Evolutionary conservation across 1,140 invertebrate genomes (phyloP), one percentile per base, ranked within the genome.

Genomic region (Drosophila biarmipes): DNA sequence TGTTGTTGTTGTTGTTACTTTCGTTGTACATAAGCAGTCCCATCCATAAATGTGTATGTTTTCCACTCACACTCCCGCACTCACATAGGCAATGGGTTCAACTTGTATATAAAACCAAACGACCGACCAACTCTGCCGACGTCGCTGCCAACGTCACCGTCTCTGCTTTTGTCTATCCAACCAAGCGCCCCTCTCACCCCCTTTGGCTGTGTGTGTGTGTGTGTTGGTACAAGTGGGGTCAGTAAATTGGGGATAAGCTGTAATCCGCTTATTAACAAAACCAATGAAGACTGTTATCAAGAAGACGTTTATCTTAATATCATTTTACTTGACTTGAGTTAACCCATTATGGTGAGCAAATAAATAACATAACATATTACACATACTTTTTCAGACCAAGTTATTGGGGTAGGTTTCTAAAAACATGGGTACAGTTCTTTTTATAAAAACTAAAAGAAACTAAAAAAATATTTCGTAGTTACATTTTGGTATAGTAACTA

Each of bases 151-250:
- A 63, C 69, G 73, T 68, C 63, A 66, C 73, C 82, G 84, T 75
- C 72, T 82, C 84, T 89, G 82, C 82, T 79, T 87, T 86, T 86
- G 82, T 81, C 82, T 86, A 86, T 89, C 84, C 82, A 86, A 86
- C 78, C 82, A 76, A 78, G 73, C 68, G 62, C 55, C 64, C 56
- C 55, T 46, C 38, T 46, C 27, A 42, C 54, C 34, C n/a, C 61
- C 15, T 51, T 35, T 66, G 27, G 8, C 5, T 49, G 6, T 63
- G 11, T 43, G 40, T 49, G 42, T 78, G 37, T 42, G 37, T 37
- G 24, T 67, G 29, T 17, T 59, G n/a, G 10, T 35, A 64, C 63
- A 52, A 40, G 38, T 64, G 12, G 8, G 61, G 59, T 29, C 45
- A 64, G 27, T 24, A 43, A 11, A 51, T 51, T 64, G 29, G 43